Evolutionary conservation across 2,113 vertebrate species (phyloP).

Genomic region (Andinoacara biseriatus): DNA sequence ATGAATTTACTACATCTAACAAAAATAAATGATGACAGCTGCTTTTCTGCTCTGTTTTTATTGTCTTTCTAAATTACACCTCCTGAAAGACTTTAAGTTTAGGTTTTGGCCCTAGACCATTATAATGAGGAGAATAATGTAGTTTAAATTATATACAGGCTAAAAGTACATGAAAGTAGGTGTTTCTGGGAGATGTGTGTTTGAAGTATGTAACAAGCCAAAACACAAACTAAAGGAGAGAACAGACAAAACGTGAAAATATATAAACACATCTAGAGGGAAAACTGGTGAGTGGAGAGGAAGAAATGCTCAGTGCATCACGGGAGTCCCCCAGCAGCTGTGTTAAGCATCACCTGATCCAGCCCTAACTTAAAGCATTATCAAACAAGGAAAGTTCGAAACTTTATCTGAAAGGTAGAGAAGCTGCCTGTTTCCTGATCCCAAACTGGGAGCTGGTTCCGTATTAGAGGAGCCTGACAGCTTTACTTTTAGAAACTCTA

Average conservation of each 20-base stretch:
- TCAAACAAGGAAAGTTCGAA: neutral
- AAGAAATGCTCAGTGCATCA: neutral
- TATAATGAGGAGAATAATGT: neutral
- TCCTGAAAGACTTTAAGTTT: neutral
- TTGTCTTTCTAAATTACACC: neutral
- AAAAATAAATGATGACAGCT: neutral
- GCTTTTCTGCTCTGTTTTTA: neutral
- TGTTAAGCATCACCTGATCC: neutral
- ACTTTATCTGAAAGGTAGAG: neutral
- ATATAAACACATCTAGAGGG: neutral
- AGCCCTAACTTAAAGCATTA: neutral
- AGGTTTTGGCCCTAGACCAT: accelerated
- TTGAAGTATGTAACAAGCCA: neutral
- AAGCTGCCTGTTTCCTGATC: neutral
- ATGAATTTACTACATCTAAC: neutral
- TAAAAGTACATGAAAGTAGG: neutral
- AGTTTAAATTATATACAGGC: neutral
- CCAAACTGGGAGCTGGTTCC: neutral
- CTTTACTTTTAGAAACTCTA: neutral
- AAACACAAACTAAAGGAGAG: neutral
- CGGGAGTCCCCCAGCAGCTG: neutral
- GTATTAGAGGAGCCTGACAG: neutral
- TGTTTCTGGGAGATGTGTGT: neutral
- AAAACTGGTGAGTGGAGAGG: neutral
- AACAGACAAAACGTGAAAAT: neutral